These are phyloP conservation scores for Neelides sp. DNA, from an alignment of 1,140 invertebrate genomes.

Conservation along the genomic window DNA sequence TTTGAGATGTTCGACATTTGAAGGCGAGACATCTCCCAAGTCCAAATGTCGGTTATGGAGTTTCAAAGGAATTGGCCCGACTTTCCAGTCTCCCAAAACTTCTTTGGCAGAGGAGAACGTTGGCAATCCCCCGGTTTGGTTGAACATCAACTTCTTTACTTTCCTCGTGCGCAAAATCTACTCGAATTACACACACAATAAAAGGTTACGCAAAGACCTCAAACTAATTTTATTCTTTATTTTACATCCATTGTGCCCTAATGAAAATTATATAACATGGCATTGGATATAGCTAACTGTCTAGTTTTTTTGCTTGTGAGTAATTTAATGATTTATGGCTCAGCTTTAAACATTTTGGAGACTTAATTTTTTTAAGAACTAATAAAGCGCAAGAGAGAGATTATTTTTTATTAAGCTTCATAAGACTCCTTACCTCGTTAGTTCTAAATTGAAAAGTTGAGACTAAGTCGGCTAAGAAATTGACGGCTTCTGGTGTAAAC, in stretches of 20 bases:
- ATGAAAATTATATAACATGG: too few relatives aligned
- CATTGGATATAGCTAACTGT: too few relatives aligned
- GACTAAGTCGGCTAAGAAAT: slow-evolving; percentile 23
- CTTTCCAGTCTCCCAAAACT: slow-evolving; percentile 38
- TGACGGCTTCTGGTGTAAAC: slow-evolving; percentile 26
- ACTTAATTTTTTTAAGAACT: too few relatives aligned
- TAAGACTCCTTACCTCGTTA: slow-evolving; percentile 16
- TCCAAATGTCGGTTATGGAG: slow-evolving; percentile 42
- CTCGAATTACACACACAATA: neutral
- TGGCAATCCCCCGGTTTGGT: slow-evolving; percentile 16
- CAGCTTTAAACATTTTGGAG: too few relatives aligned
- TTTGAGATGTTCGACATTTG: slow-evolving; percentile 43
- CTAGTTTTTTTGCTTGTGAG: too few relatives aligned
- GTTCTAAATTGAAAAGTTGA: slow-evolving; percentile 18
- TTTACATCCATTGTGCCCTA: too few relatives aligned
- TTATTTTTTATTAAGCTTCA: too few relatives aligned
- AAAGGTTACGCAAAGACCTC: neutral
- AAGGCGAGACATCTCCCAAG: slow-evolving; percentile 47
- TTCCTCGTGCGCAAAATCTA: slow-evolving; percentile 14
- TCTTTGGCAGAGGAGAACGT: slow-evolving; percentile 5
- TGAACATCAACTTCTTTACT: slow-evolving; percentile 8
- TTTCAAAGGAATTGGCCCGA: slow-evolving; percentile 41
- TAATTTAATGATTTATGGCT: too few relatives aligned
- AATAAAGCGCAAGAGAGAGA: too few relatives aligned
- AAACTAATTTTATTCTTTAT: too few relatives aligned